Conservation (phyloP, 1,140 invertebrate species). For the Zeugodacus cucurbitae region DNA sequence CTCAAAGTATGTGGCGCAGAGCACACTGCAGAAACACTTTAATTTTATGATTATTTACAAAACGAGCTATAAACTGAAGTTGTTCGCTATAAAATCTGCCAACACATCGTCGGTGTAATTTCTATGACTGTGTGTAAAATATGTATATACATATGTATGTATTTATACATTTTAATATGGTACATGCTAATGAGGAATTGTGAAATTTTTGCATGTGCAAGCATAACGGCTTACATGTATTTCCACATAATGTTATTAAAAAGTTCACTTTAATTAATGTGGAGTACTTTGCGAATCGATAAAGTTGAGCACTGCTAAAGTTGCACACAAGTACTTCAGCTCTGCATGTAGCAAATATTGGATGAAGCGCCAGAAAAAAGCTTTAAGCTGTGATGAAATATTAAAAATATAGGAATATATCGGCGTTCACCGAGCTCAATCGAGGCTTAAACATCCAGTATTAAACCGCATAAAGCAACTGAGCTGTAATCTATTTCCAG, state of each 20-base stretch:
- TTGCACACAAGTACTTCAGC: too few species aligned
- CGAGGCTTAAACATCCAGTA: too few species aligned
- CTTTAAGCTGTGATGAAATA: too few species aligned
- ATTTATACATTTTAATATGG: neutral
- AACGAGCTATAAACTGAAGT: neutral
- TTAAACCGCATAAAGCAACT: too few species aligned
- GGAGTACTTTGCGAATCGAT: neutral
- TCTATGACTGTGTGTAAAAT: neutral
- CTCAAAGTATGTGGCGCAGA: neutral
- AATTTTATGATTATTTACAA: neutral
- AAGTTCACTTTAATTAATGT: neutral
- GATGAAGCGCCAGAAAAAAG: too few species aligned
- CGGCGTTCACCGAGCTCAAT: too few species aligned
- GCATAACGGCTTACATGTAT: neutral
- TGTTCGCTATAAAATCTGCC: constrained; percentile 2
- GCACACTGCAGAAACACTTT: neutral
- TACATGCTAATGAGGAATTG: neutral
- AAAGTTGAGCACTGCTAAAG: neutral
- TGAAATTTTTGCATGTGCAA: neutral
- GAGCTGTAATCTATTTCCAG: too few species aligned
- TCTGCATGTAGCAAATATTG: too few species aligned
- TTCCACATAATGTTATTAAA: neutral
- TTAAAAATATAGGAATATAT: too few species aligned
- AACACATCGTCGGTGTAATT: neutral
- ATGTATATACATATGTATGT: neutral